These are phyloP conservation scores for Pteropus rufus DNA, from an alignment of 2,797 vertebrate species.

Conservation along the genomic window DNA sequence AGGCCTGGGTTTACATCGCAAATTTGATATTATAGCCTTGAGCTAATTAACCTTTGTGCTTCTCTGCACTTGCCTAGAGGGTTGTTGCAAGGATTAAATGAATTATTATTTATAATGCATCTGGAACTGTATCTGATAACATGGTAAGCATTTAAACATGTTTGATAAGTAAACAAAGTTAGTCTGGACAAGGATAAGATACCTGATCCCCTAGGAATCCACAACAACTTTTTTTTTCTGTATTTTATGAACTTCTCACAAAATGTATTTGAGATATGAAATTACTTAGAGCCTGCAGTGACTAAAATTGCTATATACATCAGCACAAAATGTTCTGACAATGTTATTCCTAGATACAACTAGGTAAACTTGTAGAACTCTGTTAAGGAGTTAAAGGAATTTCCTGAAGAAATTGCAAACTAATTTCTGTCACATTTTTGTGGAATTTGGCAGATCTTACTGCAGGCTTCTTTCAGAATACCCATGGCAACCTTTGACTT, in stretches of 20 bases:
- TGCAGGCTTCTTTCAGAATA: background rate
- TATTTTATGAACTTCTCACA: slow-evolving; percentile 28
- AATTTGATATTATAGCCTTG: background rate
- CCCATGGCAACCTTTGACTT: background rate
- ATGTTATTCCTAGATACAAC: slow-evolving; percentile 36
- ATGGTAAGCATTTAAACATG: background rate
- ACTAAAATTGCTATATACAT: slow-evolving; percentile 54
- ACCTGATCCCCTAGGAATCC: background rate
- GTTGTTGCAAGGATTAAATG: background rate
- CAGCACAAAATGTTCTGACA: slow-evolving; percentile 37
- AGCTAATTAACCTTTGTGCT: background rate
- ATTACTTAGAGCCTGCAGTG: slow-evolving; percentile 18
- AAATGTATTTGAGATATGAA: slow-evolving; percentile 5
- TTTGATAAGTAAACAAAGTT: slow-evolving; percentile 11
- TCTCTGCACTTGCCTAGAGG: background rate
- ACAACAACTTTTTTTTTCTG: background rate
- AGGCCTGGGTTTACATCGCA: background rate
- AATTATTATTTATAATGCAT: background rate
- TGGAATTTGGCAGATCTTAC: background rate
- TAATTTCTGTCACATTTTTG: slow-evolving; percentile 40
- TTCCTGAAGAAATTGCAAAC: slow-evolving; percentile 45
- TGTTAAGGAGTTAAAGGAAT: slow-evolving; percentile 38
- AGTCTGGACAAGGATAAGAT: background rate
- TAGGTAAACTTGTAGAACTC: slow-evolving; percentile 51
- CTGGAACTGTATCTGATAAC: background rate